Conservation (phyloP, 2,113 vertebrate genomes). For the Neopipo cinnamomea region DNA sequence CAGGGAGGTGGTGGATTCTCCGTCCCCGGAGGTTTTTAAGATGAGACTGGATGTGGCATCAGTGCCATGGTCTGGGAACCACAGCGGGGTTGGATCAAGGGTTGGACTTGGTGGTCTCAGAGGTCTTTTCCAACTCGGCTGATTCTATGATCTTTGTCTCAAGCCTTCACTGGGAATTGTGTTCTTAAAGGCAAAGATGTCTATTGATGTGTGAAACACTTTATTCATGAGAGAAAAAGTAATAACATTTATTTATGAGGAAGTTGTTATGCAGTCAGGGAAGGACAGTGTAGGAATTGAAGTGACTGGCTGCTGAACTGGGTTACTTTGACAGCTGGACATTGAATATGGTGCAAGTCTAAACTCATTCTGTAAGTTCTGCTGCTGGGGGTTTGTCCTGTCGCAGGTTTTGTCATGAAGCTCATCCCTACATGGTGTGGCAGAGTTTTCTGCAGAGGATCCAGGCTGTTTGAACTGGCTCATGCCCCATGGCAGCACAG, state of each 20-base stretch:
- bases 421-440: accelerated
- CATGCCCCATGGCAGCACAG: no score
- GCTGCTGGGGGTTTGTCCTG: background rate
- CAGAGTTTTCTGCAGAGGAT: background rate
- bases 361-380: background rate
- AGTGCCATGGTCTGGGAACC: no score
- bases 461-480: no score
- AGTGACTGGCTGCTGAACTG: background rate
- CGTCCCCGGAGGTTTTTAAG: no score
- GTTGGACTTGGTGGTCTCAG: no score
- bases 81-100: no score
- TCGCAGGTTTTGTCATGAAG: background rate
- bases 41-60: no score
- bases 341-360: background rate
- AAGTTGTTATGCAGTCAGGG: background rate
- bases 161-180: background rate
- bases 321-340: background rate
- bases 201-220: background rate
- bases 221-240: accelerated
- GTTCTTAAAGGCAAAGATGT: background rate
- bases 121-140: no score
- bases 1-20: no score
- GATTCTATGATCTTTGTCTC: background rate
- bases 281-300: background rate
- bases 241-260: background rate